Conservation (phyloP, 2,113 vertebrate genomes). For the Nerophis lumbriciformis region DNA sequence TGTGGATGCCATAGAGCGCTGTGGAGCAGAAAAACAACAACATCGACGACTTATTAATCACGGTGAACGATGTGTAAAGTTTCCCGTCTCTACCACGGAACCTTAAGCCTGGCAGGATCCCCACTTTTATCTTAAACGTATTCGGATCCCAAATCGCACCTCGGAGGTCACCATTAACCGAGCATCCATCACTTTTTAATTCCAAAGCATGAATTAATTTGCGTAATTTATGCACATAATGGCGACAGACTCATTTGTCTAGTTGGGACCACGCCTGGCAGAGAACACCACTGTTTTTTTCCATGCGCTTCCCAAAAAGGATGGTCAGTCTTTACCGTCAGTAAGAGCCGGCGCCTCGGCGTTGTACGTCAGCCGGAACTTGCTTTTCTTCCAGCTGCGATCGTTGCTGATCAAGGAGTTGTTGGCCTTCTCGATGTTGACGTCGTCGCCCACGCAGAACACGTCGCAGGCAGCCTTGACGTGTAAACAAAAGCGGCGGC, state of each 20-base stretch:
- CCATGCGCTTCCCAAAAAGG: no score
- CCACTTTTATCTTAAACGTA: not conserved
- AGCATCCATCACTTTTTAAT: no score
- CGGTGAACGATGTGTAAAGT: not conserved
- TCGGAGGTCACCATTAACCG: not conserved
- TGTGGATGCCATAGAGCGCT: conserved; percentile 89
- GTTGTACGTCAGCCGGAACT: conserved; percentile 88
- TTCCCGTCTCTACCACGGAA: not conserved
- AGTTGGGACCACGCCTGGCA: no score
- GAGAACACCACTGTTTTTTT: not conserved
- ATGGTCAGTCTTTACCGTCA: conserved; percentile 70
- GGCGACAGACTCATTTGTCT: no score
- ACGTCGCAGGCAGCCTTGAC: conserved; percentile 92
- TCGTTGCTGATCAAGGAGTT: conserved; percentile 94
- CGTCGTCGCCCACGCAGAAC: conserved; percentile 95
- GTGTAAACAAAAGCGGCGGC: not conserved
- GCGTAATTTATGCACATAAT: no score
- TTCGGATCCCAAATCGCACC: not conserved
- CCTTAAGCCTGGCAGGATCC: no score
- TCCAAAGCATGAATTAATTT: no score
- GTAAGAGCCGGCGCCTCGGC: conserved; percentile 86
- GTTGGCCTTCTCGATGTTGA: conserved; percentile 97
- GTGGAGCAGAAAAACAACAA: conserved; percentile 23
- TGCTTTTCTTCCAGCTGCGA: conserved; percentile 98
- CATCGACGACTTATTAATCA: no score